Evolutionary conservation across 2,888 invertebrate genomes (phyloP).

Genomic region (Aphidoletes aphidimyza): DNA sequence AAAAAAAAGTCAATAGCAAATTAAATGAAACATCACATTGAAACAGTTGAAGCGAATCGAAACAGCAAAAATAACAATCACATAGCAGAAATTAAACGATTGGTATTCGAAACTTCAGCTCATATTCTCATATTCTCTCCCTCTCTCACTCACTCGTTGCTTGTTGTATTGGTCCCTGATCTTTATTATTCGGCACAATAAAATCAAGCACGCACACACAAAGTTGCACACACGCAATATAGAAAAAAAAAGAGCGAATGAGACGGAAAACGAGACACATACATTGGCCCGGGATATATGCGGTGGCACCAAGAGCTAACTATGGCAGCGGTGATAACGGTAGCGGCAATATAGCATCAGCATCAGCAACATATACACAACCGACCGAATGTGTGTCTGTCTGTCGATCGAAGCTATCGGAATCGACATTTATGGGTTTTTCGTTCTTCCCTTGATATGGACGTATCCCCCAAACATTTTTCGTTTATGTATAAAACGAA

Average conservation of each 20-base stretch:
- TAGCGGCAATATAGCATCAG: too few species aligned
- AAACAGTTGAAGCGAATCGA: constrained; percentile 16
- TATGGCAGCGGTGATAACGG: too few species aligned
- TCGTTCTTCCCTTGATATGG: background rate
- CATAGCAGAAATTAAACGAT: constrained; percentile 20
- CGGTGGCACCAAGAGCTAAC: too few species aligned
- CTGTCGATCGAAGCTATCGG: background rate
- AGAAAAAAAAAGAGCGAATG: too few species aligned
- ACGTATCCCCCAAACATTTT: background rate
- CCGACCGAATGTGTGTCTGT: too few species aligned
- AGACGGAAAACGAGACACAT: background rate
- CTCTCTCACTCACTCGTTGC: too few species aligned
- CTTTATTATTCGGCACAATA: background rate
- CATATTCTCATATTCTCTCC: too few species aligned
- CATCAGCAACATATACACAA: too few species aligned
- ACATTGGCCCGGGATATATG: background rate
- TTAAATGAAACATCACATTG: constrained; percentile 28
- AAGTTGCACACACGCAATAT: constrained; percentile 18
- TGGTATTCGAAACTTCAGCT: constrained; percentile 31
- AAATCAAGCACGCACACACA: background rate
- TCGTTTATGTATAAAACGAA: background rate
- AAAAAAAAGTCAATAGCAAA: constrained; percentile 21
- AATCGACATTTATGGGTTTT: constrained; percentile 39
- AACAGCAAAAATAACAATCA: background rate
- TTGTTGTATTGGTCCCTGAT: background rate